Evolutionary conservation across 2,113 vertebrate species (phyloP).

Genomic region (Hemicordylus capensis): DNA sequence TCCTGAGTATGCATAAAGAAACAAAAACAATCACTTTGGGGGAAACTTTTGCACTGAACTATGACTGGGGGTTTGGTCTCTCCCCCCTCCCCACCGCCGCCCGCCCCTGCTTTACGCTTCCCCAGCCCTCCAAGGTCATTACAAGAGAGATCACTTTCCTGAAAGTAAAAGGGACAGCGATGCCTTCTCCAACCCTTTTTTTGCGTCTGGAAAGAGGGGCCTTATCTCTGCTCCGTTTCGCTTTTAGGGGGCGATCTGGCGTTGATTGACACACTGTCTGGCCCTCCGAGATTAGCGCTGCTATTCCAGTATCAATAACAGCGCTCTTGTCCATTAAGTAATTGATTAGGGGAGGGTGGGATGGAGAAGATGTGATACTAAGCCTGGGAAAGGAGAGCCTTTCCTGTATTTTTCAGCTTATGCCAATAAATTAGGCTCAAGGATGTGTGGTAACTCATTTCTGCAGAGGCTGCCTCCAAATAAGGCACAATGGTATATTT

Average conservation of each 20-base stretch:
- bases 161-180: not conserved
- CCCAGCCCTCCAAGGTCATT: constrained; percentile 56
- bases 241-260: constrained; percentile 31
- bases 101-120: no score
- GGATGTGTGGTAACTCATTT: not conserved
- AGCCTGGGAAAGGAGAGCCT: not conserved
- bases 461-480: not conserved
- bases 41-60: not conserved
- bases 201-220: not conserved
- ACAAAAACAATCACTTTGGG: no score
- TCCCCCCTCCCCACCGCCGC: no score
- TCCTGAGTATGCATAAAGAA: no score
- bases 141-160: constrained; percentile 49
- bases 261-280: constrained; percentile 36
- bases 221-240: constrained; percentile 54
- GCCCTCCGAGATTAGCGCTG: not conserved
- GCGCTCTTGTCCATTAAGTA: not conserved
- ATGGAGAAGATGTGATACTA: fast-evolving
- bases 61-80: not conserved
- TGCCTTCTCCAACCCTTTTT: constrained; percentile 13
- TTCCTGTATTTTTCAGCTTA: not conserved
- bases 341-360: not conserved
- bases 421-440: not conserved
- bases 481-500: no score
- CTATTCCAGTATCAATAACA: constrained; percentile 9